phyloP scores from a whole-genome alignment of 2,113 vertebrate species.

The Dinomys branickii region DNA sequence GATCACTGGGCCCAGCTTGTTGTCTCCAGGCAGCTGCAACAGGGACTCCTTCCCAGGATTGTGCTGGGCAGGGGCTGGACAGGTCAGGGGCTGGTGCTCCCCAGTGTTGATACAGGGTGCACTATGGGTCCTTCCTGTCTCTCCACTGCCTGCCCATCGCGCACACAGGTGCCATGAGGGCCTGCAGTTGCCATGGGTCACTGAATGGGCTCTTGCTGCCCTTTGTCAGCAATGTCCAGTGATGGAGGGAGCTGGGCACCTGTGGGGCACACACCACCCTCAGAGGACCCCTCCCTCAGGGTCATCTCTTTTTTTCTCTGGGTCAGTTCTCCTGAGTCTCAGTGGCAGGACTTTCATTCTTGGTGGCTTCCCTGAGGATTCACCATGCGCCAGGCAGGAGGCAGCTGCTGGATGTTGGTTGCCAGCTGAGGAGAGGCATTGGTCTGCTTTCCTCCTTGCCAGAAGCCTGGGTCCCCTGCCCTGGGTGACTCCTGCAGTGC shows the following conservation, averaged over 20 bases:
- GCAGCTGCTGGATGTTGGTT: accelerated
- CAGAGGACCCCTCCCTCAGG: background rate
- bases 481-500: accelerated
- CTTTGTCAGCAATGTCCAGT: background rate
- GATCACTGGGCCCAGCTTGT: background rate
- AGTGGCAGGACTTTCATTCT: background rate
- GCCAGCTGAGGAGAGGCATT: accelerated
- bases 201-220: background rate
- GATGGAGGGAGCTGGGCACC: background rate
- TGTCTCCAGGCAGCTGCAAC: background rate
- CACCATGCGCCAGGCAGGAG: accelerated
- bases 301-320: background rate
- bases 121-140: accelerated
- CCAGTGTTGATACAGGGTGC: accelerated
- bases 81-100: accelerated
- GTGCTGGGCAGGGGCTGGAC: background rate
- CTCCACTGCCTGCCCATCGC: accelerated
- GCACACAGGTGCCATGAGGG: too few species aligned
- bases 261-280: accelerated
- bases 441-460: background rate
- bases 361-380: accelerated
- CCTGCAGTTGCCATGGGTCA: background rate
- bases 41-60: background rate
- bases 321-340: background rate
- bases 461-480: background rate